Conservation (phyloP, 2,888 invertebrate species). For the Drymonia ruficornis region DNA sequence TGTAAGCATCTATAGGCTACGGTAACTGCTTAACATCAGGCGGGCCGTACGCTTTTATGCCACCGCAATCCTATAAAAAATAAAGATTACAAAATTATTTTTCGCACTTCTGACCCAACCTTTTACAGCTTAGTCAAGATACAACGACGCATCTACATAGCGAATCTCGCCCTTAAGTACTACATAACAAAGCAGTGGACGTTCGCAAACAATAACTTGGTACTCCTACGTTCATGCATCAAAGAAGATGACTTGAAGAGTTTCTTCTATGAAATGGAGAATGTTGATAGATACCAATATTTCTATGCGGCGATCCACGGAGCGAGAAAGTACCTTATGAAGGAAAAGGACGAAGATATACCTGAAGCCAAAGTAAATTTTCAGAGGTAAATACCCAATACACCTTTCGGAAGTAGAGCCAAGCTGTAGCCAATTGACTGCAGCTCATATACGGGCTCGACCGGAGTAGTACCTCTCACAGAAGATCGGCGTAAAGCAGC, state of each 20-base stretch:
- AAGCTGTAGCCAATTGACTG: background rate
- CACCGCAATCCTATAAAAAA: no score
- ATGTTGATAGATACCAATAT: slow-evolving; percentile 79
- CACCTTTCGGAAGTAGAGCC: background rate
- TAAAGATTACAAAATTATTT: no score
- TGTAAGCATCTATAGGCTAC: no score
- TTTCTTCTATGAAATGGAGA: slow-evolving; percentile 86
- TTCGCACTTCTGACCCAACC: no score
- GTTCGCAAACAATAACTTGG: slow-evolving; percentile 87
- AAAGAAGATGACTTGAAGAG: slow-evolving; percentile 74
- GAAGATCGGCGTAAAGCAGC: no score
- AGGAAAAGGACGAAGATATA: slow-evolving; percentile 86
- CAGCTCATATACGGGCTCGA: no score
- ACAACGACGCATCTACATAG: slow-evolving; percentile 92
- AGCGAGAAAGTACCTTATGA: slow-evolving; percentile 87
- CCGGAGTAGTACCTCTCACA: no score
- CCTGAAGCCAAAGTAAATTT: slow-evolving; percentile 79
- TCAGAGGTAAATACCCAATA: slow-evolving; percentile 73
- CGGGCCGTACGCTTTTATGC: no score
- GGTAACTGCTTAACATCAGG: no score
- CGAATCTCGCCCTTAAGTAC: slow-evolving; percentile 89
- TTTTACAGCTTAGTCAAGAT: slow-evolving; percentile 89
- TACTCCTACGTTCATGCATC: slow-evolving; percentile 78
- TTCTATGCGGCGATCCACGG: slow-evolving; percentile 85
- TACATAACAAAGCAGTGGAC: slow-evolving; percentile 92